Evolutionary conservation across 2,888 invertebrate species (phyloP).

Genomic region (Rugalucina vietnamica): DNA sequence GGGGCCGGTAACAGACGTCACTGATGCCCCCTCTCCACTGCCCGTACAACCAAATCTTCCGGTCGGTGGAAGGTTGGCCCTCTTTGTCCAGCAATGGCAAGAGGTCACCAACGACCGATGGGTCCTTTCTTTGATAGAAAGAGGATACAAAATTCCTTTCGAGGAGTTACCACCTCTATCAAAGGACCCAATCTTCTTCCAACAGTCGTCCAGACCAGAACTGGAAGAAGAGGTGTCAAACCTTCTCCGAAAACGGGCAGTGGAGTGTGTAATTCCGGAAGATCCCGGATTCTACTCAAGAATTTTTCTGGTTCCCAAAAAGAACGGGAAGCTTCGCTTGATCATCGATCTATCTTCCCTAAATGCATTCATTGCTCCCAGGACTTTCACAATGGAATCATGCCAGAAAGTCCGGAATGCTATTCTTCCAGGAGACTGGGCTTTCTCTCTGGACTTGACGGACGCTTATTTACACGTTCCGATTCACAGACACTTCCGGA

Average conservation of each 20-base stretch:
- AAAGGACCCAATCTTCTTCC: background rate
- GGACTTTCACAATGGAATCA: slow-evolving; percentile 1
- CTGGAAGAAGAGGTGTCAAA: background rate
- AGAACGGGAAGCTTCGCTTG: background rate
- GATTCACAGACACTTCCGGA: no score
- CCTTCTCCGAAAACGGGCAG: slow-evolving; percentile 1
- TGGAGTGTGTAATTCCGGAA: background rate
- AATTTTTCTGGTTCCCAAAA: slow-evolving; percentile 8
- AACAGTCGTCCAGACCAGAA: background rate
- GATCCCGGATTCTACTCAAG: slow-evolving; percentile 1
- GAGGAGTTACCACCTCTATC: background rate
- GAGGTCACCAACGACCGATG: no score
- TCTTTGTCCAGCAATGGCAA: no score
- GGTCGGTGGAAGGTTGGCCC: no score
- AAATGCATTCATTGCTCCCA: background rate
- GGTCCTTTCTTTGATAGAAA: no score
- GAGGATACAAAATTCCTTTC: background rate
- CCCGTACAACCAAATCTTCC: no score
- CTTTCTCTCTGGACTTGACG: background rate
- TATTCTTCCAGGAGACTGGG: background rate
- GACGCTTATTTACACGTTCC: slow-evolving; percentile 6
- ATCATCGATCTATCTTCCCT: background rate
- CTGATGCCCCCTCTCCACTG: no score
- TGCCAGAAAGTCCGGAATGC: background rate
- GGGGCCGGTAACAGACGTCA: no score